Evolutionary conservation across 2,888 invertebrate genomes (phyloP).

Genomic region (Psylliodes chrysocephalus): DNA sequence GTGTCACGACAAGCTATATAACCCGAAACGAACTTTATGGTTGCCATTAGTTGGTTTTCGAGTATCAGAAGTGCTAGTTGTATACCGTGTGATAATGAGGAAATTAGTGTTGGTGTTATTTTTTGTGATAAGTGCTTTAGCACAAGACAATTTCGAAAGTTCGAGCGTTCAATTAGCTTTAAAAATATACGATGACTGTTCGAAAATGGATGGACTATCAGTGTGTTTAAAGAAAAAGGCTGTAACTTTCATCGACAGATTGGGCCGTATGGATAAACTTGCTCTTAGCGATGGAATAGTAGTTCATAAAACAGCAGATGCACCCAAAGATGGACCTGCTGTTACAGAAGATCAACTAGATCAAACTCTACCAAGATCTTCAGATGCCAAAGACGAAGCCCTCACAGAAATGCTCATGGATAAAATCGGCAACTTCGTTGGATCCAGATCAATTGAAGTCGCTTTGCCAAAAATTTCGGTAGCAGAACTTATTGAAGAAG

Average conservation of each 20-base stretch:
- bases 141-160: conserved; percentile 61
- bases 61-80: conserved; percentile 50
- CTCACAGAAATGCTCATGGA: conserved; percentile 79
- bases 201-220: conserved; percentile 74
- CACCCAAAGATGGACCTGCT: conserved; percentile 70
- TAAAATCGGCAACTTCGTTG: conserved; percentile 74
- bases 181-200: conserved; percentile 83
- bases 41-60: conserved; percentile 59
- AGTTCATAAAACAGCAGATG: conserved; percentile 69
- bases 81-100: conserved; percentile 46
- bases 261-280: conserved; percentile 75
- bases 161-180: conserved; percentile 74
- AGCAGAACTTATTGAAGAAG: conserved; percentile 75
- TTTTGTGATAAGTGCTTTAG: conserved; percentile 54
- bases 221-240: conserved; percentile 86
- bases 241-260: conserved; percentile 80
- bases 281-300: conserved; percentile 75
- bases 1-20: conserved; percentile 59
- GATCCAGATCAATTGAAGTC: too few relatives aligned
- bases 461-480: conserved; percentile 76
- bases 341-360: conserved; percentile 77
- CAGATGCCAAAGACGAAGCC: conserved; percentile 74
- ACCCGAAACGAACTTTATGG: conserved; percentile 54
- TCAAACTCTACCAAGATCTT: conserved; percentile 72
- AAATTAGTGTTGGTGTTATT: conserved; percentile 59